Evolutionary conservation across 2,888 invertebrate species (phyloP), one percentile per base, ranked within the genome.

Genomic region (Ichneumoninae sp.): DNA sequence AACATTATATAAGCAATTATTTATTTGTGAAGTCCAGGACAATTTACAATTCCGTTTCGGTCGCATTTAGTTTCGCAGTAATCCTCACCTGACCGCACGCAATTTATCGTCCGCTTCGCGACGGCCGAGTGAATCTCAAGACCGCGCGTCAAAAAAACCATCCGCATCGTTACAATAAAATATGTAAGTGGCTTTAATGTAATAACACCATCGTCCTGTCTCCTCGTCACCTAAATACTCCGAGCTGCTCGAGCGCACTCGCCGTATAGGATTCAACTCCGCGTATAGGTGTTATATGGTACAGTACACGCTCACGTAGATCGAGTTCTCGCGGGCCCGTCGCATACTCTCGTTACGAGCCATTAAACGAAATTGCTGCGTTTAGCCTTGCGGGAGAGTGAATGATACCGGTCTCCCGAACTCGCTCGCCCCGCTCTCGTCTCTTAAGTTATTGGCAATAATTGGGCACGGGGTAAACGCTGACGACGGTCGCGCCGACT

Each of bases 301-400:
- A 62, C 50, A 44, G 52, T 52, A 52, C 19, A 36, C 70, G 19
- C 52, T 44, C 69, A 54, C 69, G 65, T 80, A 68, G 72, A 83
- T 83, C 79, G 81, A 54, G 71, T 54, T 44, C 30, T 70, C 68
- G 76, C 83, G 80, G 70, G 26, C 3, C 72, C 50, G 68, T 60
- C 80, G 80, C 76, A 80, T 69, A 75, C 75, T 78, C 82, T 84
- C 71, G 85, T 86, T 84, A 86, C 85, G 82, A 80, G 82, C 72
- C 83, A 86, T 86, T 86, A 85, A 85, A 84, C 78, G 78, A 86
- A 86, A 86, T 86, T 86, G 85, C 83, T 83, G 85, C 86, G 83
- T 84, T 86, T 85, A 85, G 82, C 83, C 80, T 80, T 71, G 82
- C 83, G 83, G 84, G 82, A 80, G 82, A 76, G 69, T 74, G 83